Evolutionary conservation across 2,797 vertebrate genomes (phyloP), one percentile per base, ranked within the genome.

Genomic region (Pteronotus mesoamericanus): DNA sequence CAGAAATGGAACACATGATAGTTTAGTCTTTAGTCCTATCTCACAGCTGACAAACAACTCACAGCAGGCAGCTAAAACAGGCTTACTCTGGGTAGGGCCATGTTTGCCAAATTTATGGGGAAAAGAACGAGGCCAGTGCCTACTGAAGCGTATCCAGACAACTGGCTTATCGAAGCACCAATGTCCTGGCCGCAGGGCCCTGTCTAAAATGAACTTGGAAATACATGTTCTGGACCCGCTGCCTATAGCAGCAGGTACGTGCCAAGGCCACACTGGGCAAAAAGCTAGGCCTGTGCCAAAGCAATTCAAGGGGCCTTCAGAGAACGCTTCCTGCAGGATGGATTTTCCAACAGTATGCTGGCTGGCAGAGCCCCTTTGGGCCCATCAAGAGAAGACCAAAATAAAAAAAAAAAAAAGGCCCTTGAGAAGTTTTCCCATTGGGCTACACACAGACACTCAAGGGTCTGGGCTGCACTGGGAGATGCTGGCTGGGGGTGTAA

Each of bases 361-460:
- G 64, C 61, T 39, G 12, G 22, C 61, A 3, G n/a, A 37, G 46
- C 6, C 5, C 24, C 51, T 16, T 2, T 3, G 2, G 85, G 59
- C 21, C 57, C 6, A 5, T 32, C 15, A 37, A 1, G 11, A n/a
- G 46, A 29, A 64, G 55, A 21, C 6, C 24, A 22, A 61, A 21
- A 22, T 55, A 19, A n/a, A 24, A 53, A 18, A 24, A 53, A 26
- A n/a, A 61, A 21, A 21, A 59, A 16, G 48, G 79, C 44, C 18
- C 32, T 4, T 4, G 24, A n/a, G 57, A 66, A 93, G 83, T 53
- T 55, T 11, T 77, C 61, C 72, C 19, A 24, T 24, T 39, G 53
- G 71, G 79, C 16, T 2, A 12, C 22, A 10, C 4, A 0, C 4
- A 3, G 72, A 5, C 2, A 7, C 48, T 9, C 7, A 1, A 5